These are phyloP conservation scores for Psittacula echo DNA, from an alignment of 2,797 vertebrate genomes.

Conservation along the genomic window DNA sequence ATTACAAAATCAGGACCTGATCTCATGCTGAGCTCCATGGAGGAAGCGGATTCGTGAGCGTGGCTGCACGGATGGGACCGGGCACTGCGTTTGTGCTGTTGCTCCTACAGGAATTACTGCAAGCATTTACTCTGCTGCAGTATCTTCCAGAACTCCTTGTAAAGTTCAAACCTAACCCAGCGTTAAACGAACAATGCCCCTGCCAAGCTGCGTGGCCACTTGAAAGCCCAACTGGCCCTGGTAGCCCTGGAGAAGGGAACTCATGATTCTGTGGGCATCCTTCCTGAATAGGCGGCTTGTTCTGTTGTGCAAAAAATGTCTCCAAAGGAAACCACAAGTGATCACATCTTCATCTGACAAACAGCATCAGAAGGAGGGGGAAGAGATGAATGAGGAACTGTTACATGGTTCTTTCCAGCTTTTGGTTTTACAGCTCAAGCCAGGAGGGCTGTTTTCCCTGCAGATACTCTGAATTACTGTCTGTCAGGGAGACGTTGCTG, in stretches of 20 bases:
- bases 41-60: not conserved
- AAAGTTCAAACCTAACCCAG: not conserved
- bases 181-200: not conserved
- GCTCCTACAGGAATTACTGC: not conserved
- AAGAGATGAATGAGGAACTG: slow-evolving; percentile 55
- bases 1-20: not conserved
- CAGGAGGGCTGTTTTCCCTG: not conserved
- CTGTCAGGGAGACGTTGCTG: not conserved
- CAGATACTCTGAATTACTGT: not conserved
- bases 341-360: slow-evolving; percentile 57
- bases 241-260: slow-evolving; percentile 1
- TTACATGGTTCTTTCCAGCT: slow-evolving; percentile 57
- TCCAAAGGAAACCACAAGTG: slow-evolving; percentile 34
- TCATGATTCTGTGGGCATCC: not conserved
- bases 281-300: not conserved
- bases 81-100: fast-evolving
- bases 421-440: not conserved
- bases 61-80: fast-evolving
- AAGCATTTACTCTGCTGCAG: not conserved
- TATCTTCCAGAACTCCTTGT: not conserved
- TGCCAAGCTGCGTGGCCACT: not conserved
- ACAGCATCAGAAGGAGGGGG: not conserved
- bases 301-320: not conserved
- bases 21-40: not conserved
- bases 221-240: not conserved